Percentiles rank a stretch among this genome's conserved stretches.
Evolutionary conservation across 2,113 vertebrate genomes (phyloP).

Genomic region (Rattus norvegicus): GRCr8 NC_086021.1:161102001-161102500

Average conservation of each 20-base stretch:
- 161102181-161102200: not conserved
- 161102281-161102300: not conserved
- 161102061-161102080: not conserved
- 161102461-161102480: not conserved
- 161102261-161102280: not conserved
- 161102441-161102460: not conserved
- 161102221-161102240: not conserved
- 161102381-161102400: not conserved
- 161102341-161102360: not conserved
- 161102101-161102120: not conserved
- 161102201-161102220: not conserved
- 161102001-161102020: not conserved
- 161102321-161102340: not conserved
- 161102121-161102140: not conserved
- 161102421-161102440: not conserved
- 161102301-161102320: not conserved
- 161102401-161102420: not conserved
- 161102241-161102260: not conserved
- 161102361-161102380: not conserved
- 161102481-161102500: not conserved
- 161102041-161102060: not conserved
- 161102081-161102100: slow-evolving; percentile 20
- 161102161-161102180: not conserved
- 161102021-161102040: not conserved
- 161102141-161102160: not conserved